Percentiles rank a stretch among this genome's conserved stretches.
These are phyloP conservation scores for Octonoba sinensis DNA, from an alignment of 2,888 invertebrate genomes.

Conservation along the genomic window DNA sequence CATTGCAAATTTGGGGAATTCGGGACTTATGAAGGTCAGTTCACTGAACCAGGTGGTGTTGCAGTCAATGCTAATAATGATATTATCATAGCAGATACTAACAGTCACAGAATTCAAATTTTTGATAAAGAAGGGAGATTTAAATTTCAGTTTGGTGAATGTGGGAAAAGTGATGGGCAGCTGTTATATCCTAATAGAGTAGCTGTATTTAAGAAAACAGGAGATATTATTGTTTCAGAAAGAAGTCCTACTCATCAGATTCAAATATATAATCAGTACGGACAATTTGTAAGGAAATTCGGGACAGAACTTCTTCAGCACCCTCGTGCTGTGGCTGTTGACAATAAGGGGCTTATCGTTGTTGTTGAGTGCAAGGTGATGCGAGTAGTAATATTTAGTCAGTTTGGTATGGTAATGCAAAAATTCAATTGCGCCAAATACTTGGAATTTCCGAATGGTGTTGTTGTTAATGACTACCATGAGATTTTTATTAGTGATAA, in stretches of 20 bases:
- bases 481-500: slow-evolving; percentile 99
- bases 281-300: slow-evolving; percentile 98
- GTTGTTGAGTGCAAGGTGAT: slow-evolving; percentile 99
- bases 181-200: slow-evolving; percentile 98
- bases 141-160: slow-evolving; percentile 99
- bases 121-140: slow-evolving; percentile 99
- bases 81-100: slow-evolving; percentile 95
- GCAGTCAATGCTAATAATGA: slow-evolving; percentile 99
- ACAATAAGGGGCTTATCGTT: slow-evolving; percentile 97
- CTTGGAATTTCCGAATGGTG: slow-evolving; percentile 99
- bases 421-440: slow-evolving; percentile 99
- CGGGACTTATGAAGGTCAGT: slow-evolving; percentile 98
- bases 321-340: slow-evolving; percentile 99
- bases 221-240: slow-evolving; percentile 99
- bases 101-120: slow-evolving; percentile 99
- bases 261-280: slow-evolving; percentile 99
- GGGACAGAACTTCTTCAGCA: slow-evolving; percentile 99
- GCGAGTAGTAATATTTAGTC: slow-evolving; percentile 99
- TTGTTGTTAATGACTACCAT: slow-evolving; percentile 98
- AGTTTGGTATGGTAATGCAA: slow-evolving; percentile 94
- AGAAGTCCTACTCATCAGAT: slow-evolving; percentile 97
- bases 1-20: slow-evolving; percentile 99
- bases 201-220: slow-evolving; percentile 97
- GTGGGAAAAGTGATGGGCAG: slow-evolving; percentile 95
- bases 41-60: slow-evolving; percentile 99